Evolutionary conservation across 2,797 vertebrate genomes (phyloP), one percentile per base, ranked within the genome.

Genomic region (Macrochelys suwanniensis): DNA sequence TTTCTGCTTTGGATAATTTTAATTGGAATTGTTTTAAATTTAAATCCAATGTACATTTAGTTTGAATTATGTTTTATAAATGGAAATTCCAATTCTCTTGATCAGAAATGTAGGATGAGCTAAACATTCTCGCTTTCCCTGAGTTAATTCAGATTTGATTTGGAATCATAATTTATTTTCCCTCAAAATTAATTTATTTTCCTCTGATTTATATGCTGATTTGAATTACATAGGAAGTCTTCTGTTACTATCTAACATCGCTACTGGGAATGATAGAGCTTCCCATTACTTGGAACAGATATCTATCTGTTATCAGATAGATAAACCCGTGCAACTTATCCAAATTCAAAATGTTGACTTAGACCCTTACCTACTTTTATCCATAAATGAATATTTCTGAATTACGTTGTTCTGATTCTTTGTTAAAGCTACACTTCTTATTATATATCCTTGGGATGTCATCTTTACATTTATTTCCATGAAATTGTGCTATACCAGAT

Each of bases 341-440:
- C 83, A 94, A 84, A 96, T 94, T 92, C 86, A 90, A 89, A 89
- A 90, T 83, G 59, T 89, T 85, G 80, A 57, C 87, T 89, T 57
- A 95, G 93, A 23, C 84, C 54, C 81, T 80, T 79, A 8, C 90
- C 79, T 53, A 80, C 53, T 33, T 31, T 11, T 49, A 71, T 92
- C 25, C 89, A 87, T 85, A 78, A 92, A 89, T 92, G 21, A 81
- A 53, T 93, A 89, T 80, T 94, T 89, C 87, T 87, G 82, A 91
- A 51, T 50, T 80, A 47, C 23, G 2, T 91, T 91, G 25, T 3
- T 77, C 56, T 59, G 47, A 33, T 85, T 88, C 81, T 84, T 93
- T 91, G 80, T 91, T 84, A 91, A 74, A 88, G 31, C 74, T 91
- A 56, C 49, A 2, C 76, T 90, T 25, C 87, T 95, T 85, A 76